Evolutionary conservation across 2,113 vertebrate genomes (phyloP).

Genomic region (Salvelinus namaycush): DNA sequence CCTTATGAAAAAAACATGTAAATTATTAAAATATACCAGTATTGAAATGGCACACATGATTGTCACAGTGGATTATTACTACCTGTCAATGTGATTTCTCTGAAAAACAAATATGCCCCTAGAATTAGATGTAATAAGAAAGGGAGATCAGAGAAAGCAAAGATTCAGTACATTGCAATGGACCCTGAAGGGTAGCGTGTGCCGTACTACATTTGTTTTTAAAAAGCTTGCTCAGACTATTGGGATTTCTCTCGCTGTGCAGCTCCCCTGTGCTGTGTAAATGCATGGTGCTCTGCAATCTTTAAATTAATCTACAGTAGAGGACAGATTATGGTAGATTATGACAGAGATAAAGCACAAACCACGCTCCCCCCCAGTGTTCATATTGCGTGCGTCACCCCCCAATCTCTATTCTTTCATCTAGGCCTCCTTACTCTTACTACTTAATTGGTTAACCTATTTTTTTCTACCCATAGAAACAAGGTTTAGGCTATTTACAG

Average conservation of each 20-base stretch:
- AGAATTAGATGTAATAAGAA: slow-evolving; percentile 19
- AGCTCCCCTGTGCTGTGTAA: slow-evolving; percentile 26
- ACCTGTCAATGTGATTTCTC: slow-evolving; percentile 57
- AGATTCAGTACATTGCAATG: background rate
- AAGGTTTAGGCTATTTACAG: background rate
- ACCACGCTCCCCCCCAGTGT: slow-evolving; percentile 8
- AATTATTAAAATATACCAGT: slow-evolving; percentile 44
- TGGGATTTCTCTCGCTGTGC: slow-evolving; percentile 29
- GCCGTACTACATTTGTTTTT: slow-evolving; percentile 18
- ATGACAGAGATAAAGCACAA: slow-evolving; percentile 61
- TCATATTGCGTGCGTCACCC: slow-evolving; percentile 45
- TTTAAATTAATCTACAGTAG: slow-evolving; percentile 71
- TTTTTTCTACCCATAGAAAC: background rate
- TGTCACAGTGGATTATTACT: slow-evolving; percentile 58
- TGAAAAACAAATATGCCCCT: slow-evolving; percentile 53
- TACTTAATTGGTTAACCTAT: slow-evolving; percentile 1
- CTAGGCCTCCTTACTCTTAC: slow-evolving; percentile 11
- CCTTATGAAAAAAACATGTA: background rate
- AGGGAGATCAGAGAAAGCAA: slow-evolving; percentile 18
- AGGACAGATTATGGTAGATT: slow-evolving; percentile 60
- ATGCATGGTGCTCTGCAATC: slow-evolving; percentile 56
- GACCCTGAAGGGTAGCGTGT: background rate
- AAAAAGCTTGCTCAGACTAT: background rate
- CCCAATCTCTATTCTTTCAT: background rate
- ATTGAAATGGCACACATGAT: slow-evolving; percentile 24